phyloP scores from a whole-genome alignment of 2,888 invertebrate genomes.

The Drosophila putrida region DNA sequence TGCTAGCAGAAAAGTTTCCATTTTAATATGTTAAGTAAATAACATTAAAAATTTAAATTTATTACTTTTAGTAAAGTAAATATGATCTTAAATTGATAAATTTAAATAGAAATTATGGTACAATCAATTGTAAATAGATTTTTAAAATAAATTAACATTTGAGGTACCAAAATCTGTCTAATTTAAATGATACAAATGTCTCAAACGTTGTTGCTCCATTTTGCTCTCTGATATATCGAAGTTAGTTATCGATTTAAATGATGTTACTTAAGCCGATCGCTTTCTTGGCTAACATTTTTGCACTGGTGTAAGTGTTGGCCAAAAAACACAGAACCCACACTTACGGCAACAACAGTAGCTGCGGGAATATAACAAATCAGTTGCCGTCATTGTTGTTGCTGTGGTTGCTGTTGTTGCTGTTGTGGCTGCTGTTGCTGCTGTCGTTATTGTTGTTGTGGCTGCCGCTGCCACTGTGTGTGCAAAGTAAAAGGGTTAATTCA shows the following conservation, averaged over 20 bases:
- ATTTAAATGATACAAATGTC: too few species aligned
- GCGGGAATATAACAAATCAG: conserved; percentile 64
- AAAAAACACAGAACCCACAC: conserved; percentile 61
- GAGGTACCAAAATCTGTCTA: too few species aligned
- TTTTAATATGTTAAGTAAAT: too few species aligned
- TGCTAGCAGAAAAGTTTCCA: background rate
- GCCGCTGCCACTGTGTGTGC: conserved; percentile 47
- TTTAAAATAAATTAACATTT: too few species aligned
- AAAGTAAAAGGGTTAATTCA: conserved; percentile 82
- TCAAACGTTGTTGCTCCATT: too few species aligned
- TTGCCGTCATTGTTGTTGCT: conserved; percentile 38
- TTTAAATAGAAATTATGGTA: too few species aligned
- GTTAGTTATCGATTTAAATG: background rate
- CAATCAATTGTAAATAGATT: too few species aligned
- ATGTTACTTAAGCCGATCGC: background rate
- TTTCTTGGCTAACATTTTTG: conserved; percentile 52
- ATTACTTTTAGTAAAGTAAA: too few species aligned
- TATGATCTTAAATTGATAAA: too few species aligned
- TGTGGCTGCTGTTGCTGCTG: conserved; percentile 31
- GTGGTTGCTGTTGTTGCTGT: conserved; percentile 36
- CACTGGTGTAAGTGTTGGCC: conserved; percentile 48
- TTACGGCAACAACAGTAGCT: conserved; percentile 39
- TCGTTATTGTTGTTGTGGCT: conserved; percentile 42
- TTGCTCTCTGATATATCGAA: background rate
- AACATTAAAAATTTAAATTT: too few species aligned